Evolutionary conservation across 1,140 invertebrate species (phyloP).

Genomic region (Macrosteles quadrilineatus): DNA sequence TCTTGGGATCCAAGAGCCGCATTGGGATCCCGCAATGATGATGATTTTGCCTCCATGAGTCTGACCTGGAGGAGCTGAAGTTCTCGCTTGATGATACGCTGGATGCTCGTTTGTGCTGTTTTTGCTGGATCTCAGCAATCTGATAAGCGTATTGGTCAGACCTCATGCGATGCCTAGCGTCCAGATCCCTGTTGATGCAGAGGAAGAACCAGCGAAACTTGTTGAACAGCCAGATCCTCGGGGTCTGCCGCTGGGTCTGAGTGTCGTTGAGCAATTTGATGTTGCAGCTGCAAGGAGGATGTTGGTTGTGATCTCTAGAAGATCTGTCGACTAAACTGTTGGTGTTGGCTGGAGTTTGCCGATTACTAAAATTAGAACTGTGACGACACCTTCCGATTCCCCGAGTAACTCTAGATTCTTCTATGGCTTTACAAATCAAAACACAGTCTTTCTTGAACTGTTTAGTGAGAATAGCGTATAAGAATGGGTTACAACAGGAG

Average conservation of each 20-base stretch:
- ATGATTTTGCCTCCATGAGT: conserved; percentile 76
- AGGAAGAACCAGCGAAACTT: conserved; percentile 50
- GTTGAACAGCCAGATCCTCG: conserved; percentile 53
- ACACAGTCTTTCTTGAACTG: conserved; percentile 98
- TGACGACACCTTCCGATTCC: conserved; percentile 83
- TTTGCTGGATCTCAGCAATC: conserved; percentile 76
- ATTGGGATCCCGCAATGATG: conserved; percentile 74
- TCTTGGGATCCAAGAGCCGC: conserved; percentile 69
- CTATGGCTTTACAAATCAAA: conserved; percentile 91
- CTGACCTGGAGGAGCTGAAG: conserved; percentile 79
- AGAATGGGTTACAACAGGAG: conserved; percentile 95
- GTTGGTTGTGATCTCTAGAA: conserved; percentile 64
- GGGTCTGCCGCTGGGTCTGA: conserved; percentile 39
- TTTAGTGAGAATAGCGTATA: conserved; percentile 96
- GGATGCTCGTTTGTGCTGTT: conserved; percentile 71
- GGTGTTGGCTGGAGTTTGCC: conserved; percentile 84
- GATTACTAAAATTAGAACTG: conserved; percentile 86
- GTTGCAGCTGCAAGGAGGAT: conserved; percentile 68
- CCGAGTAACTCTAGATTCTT: conserved; percentile 86
- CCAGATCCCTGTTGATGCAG: conserved; percentile 47
- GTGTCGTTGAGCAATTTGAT: conserved; percentile 60
- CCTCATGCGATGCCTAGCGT: conserved; percentile 48
- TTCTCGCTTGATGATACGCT: conserved; percentile 88
- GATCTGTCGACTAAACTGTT: conserved; percentile 80
- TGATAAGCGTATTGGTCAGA: conserved; percentile 76